Base-by-base conservation (phyloP, 2,888 invertebrate genomes). In the Drosophila limbata region DNA sequence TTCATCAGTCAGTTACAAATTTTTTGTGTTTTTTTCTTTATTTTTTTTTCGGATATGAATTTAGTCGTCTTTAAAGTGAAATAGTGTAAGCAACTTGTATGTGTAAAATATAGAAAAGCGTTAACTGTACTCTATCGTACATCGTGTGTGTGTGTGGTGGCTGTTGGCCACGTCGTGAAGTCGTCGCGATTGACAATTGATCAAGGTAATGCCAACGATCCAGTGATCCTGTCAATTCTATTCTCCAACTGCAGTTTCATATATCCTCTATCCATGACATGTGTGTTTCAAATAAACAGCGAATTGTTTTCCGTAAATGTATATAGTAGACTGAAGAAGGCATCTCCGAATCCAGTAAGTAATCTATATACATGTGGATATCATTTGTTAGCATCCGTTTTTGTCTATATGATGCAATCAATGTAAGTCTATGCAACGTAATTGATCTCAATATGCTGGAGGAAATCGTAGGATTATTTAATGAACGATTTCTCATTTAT, bases 1-100 rank as follows among this genome's bases (percentile, higher is more conserved):
- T 53, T 62, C 53, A 67, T 68, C 68, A 76, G 69, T 85, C 62
- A 76, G 71, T 85, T 64, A 77, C 57, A 70, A 56, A 50, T 70
- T 69, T 65, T 56, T 67, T 68, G 53, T 40, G 21, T 25, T 25
- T 62, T 31, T 44, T 37, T 66, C 44, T 39, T 63, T 42, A 81
- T 68, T 40, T 39, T 68, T 68, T 50, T 81, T 81, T 81, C 66
- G 77, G 66, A 62, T 67, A 72, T 67, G 79, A 87, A 77, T 82
- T 79, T 70, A 79, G 72, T 79, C 56, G 77, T 65, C 53, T 71
- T 66, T 70, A 68, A 64, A 79, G 74, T 73, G 48, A 77, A 74
- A 65, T 81, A 67, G 73, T 77, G 57, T 60, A 73, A 70, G 59
- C 62, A 73, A 67, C 51, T 68, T 79, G 72, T 79, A 57, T 73